phyloP scores from a whole-genome alignment of 2,888 invertebrate genomes.

The Drosophila siamana region DNA sequence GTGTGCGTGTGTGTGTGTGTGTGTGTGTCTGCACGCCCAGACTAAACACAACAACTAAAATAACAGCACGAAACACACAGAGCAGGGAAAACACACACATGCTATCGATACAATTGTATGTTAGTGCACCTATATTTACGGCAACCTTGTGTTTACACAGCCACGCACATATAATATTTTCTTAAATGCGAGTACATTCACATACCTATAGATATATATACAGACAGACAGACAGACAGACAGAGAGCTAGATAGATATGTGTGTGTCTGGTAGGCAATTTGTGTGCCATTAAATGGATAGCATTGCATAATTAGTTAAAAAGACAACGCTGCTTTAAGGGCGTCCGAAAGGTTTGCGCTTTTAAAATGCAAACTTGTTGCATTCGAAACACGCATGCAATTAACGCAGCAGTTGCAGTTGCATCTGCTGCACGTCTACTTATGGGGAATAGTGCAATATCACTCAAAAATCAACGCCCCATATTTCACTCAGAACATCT shows the following conservation, averaged over 20 bases:
- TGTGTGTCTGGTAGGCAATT: constrained; percentile 24
- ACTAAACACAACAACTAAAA: constrained; percentile 72
- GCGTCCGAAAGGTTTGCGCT: neutral
- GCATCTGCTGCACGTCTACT: constrained; percentile 8
- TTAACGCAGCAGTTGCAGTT: constrained; percentile 29
- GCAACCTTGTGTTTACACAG: constrained; percentile 56
- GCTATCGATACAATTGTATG: constrained; percentile 19
- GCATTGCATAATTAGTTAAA: constrained; percentile 47
- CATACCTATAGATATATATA: constrained; percentile 7
- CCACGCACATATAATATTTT: constrained; percentile 12
- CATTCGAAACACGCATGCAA: constrained; percentile 3
- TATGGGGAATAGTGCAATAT: constrained; percentile 74
- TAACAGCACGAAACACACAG: constrained; percentile 45
- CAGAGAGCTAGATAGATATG: neutral
- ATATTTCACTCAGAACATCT: constrained; percentile 39
- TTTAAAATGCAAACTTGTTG: constrained; percentile 15
- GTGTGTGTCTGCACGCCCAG: constrained; percentile 57
- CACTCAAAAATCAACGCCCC: constrained; percentile 81
- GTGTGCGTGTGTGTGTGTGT: constrained; percentile 21
- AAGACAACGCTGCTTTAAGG: constrained; percentile 21
- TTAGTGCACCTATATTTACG: constrained; percentile 27
- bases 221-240: no score
- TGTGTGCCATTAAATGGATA: constrained; percentile 48
- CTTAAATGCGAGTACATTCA: constrained; percentile 2
- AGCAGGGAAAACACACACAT: constrained; percentile 7